Evolutionary conservation across 2,888 invertebrate genomes (phyloP).

Genomic region (Beris morrisii): DNA sequence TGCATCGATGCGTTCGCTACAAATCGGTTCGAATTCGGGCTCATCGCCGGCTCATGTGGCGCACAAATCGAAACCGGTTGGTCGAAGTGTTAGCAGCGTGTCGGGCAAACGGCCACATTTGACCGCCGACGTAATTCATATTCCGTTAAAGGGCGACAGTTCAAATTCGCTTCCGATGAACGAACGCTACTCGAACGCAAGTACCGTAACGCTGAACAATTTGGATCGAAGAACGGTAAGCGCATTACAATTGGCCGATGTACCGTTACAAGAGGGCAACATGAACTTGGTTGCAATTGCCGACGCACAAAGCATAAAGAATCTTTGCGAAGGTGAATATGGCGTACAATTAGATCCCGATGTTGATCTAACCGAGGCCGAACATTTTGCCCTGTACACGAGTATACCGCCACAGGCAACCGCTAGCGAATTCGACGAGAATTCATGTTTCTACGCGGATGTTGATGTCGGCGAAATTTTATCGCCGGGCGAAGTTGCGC

Average conservation of each 20-base stretch:
- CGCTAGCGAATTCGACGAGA: slow-evolving; percentile 84
- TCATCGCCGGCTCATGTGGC: slow-evolving; percentile 9
- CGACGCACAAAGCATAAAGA: slow-evolving; percentile 55
- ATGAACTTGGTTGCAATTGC: slow-evolving; percentile 63
- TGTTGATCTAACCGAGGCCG: slow-evolving; percentile 80
- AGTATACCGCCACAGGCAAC: slow-evolving; percentile 85
- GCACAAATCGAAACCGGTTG: slow-evolving; percentile 57
- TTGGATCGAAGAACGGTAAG: slow-evolving; percentile 55
- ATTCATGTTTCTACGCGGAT: slow-evolving; percentile 82
- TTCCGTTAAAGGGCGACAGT: slow-evolving; percentile 65
- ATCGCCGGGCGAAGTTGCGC: slow-evolving; percentile 55
- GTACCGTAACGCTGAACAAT: slow-evolving; percentile 52
- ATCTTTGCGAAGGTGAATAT: slow-evolving; percentile 55
- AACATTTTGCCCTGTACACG: slow-evolving; percentile 85
- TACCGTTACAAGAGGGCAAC: slow-evolving; percentile 57
- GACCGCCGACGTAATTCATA: slow-evolving; percentile 66
- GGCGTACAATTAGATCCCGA: slow-evolving; percentile 58
- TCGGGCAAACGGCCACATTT: slow-evolving; percentile 63
- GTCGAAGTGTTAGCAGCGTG: slow-evolving; percentile 64
- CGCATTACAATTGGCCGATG: slow-evolving; percentile 55
- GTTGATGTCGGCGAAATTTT: slow-evolving; percentile 77
- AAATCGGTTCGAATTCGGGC: neutral
- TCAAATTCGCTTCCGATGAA: slow-evolving; percentile 58
- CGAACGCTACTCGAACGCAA: slow-evolving; percentile 55
- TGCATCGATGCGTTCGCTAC: slow-evolving; percentile 50